Evolutionary conservation across 2,797 vertebrate genomes (phyloP), one percentile per base, ranked within the genome.

Genomic region (Ceryle rudis): DNA sequence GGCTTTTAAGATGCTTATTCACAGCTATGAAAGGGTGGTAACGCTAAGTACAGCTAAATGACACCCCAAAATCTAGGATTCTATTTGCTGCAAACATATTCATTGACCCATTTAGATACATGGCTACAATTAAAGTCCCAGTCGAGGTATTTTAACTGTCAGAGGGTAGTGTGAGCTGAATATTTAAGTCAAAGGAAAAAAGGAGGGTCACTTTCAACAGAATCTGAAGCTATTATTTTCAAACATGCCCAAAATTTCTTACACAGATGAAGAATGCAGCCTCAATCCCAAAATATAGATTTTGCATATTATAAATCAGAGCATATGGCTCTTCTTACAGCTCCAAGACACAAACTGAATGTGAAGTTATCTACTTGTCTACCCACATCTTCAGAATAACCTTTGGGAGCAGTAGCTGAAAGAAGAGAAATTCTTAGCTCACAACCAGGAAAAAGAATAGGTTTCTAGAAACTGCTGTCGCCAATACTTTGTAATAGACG

Each of bases 271-370:
- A 90, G 90, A 78, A 86, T 29, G 46, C n/a, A 93, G 65, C 41
- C 69, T 78, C 37, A 54, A 62, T 78, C 81, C 94, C 39, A 58
- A 96, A 91, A 96, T 91, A 96, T 8, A 81, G 75, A 81, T 84
- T 93, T 90, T 89, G 58, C 82, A 93, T 93, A 91, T 87, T 83
- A 80, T 85, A 96, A 89, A 90, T 58, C 65, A 66, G 61, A 97
- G 72, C 96, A 94, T 96, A 96, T 97, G 94, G 95, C 75, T 88
- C 85, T 89, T 44, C 58, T 81, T 95, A 87, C 92, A 94, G 86
- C 89, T 95, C 52, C 42, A 86, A 93, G 86, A 86, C 52, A 87
- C 62, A 83, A 88, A 83, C 21, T 44, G 54, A 81, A 87, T 74
- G 31, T 78, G 81, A 85, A 93, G 57, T 82, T 94, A 89, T 81